Evolutionary conservation across 64 coral and sea anemone genomes (phyloP), one percentile per base, ranked within the genome.

Genomic region (Porites lutea): DNA sequence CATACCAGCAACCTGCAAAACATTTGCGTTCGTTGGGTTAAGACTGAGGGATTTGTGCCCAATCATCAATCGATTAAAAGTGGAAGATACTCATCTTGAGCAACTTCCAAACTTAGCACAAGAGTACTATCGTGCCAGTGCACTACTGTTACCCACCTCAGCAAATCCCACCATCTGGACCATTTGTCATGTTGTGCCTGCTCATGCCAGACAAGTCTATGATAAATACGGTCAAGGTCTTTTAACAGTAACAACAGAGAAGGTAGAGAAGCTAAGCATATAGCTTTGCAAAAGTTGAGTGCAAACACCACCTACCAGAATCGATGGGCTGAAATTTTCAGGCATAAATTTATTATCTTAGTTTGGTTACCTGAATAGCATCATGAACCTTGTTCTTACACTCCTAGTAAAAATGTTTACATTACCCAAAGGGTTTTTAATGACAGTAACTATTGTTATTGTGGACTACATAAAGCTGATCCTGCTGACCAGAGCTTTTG

Each of bases 1-100:
- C 8, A 53, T 88, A 59, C 86, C 54, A 52, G 20, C 5, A 21
- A 74, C 11, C 6, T 71, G 65, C 58, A 8, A n/a, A 75, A 46
- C 54, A 52, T 13, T 63, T 90, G 13, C 48, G 16, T 90, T 46
- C 60, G 65, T 90, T 55, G 74, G 88, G 13, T 43, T 77, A 13
- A 89, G 88, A 59, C 78, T 89, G 47, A 89, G 88, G 59, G 88
- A 89, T 66, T 89, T 72, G 52, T 74, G 71, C 54, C 79, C 72
- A 4, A 86, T 86, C 44, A 73, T 88, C 5, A 88, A 88, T 52
- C 53, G 86, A 88, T 72, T 88, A 52, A 52, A 88, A 59, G 69
- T 88, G 45, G 15, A 57, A 2, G 65, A 71, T 16, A 12, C 11
- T 52, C 66, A 88, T 74, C 86, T 88, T 58, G n/a, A 23, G 15